Evolutionary conservation across 2,888 invertebrate species (phyloP).

Genomic region (Blomia tropicalis): DNA sequence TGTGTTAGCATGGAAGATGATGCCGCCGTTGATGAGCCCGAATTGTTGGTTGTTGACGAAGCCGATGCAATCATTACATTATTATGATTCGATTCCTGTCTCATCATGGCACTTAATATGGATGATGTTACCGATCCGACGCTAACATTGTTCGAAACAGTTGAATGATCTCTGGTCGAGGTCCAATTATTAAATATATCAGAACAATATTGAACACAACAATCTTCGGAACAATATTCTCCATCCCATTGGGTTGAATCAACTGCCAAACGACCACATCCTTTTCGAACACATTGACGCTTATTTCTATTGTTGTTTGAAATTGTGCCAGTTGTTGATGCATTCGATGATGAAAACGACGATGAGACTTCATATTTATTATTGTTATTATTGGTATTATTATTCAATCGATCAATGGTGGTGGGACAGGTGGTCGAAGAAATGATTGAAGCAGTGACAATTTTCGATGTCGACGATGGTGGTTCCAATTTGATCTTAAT

Average conservation of each 20-base stretch:
- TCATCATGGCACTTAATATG: too few species aligned
- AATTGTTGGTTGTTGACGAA: too few species aligned
- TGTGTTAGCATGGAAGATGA: too few species aligned
- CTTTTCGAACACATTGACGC: constrained; percentile 46
- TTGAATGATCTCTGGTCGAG: neutral
- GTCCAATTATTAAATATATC: constrained; percentile 33
- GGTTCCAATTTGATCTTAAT: neutral
- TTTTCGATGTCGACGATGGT: neutral
- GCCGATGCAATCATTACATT: too few species aligned
- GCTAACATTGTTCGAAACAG: neutral
- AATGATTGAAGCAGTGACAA: neutral
- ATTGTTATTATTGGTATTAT: neutral
- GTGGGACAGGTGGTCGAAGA: neutral
- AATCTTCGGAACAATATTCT: constrained; percentile 91
- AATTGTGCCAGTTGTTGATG: neutral
- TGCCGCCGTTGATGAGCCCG: too few species aligned
- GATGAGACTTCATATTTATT: neutral
- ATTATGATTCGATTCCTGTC: too few species aligned
- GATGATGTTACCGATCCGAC: too few species aligned
- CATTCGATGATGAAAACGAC: neutral
- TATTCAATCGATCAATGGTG: neutral
- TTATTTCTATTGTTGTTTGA: neutral
- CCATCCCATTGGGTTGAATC: constrained; percentile 88
- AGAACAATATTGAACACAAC: constrained; percentile 88
- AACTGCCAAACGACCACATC: constrained; percentile 75